phyloP scores from a whole-genome alignment of 2,113 vertebrate genomes.

The Stomatorhinus ivindoensis region DNA sequence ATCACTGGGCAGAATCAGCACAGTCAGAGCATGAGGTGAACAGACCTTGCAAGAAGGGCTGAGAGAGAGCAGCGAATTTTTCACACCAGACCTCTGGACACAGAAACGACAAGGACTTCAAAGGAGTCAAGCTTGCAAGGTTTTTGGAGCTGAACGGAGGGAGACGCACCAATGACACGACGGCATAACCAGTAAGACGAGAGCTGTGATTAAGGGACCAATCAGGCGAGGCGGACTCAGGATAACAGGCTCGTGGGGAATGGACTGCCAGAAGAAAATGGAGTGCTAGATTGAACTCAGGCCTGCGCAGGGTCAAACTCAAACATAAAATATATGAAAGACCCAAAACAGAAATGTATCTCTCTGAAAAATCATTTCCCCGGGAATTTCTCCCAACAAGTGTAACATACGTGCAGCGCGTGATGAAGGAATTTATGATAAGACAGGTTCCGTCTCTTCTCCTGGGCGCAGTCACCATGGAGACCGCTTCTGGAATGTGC shows the following conservation, averaged over 20 bases:
- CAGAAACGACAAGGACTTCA: neutral
- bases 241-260: neutral
- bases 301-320: neutral
- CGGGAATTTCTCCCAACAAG: neutral
- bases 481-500: neutral
- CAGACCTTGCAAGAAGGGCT: neutral
- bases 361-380: neutral
- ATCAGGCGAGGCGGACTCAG: neutral
- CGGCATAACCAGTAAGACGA: neutral
- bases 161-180: neutral
- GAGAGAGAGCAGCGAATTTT: neutral
- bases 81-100: neutral
- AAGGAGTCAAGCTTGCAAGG: neutral
- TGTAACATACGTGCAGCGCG: neutral
- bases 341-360: neutral
- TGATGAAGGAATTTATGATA: neutral
- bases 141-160: neutral
- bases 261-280: neutral
- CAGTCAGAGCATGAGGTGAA: neutral
- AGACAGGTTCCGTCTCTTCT: neutral
- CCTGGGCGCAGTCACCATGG: neutral
- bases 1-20: neutral
- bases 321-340: neutral
- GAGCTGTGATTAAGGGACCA: neutral
- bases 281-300: neutral